A percentile compares a stretch with the other conserved stretches of the same genome.
These are phyloP conservation scores for Corythornis cristatus DNA, from an alignment of 2,113 vertebrate species.

Conservation along the genomic window DNA sequence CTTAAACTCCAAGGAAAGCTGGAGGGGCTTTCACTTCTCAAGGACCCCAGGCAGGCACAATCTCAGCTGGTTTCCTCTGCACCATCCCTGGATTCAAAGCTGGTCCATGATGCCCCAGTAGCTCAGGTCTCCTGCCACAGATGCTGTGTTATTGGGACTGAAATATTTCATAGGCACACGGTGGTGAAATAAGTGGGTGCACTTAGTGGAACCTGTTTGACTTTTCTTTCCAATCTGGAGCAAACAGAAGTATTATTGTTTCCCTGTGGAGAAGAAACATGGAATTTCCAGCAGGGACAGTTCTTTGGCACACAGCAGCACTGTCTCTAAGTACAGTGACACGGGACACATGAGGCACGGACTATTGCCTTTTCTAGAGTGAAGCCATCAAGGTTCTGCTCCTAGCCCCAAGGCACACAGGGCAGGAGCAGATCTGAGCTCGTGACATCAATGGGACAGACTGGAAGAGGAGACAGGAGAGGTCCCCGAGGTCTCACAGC, in stretches of 20 bases:
- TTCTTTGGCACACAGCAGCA: neutral
- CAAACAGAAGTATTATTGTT: neutral
- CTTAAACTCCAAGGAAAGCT: neutral
- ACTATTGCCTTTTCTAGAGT: neutral
- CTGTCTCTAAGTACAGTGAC: neutral
- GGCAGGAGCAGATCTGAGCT: neutral
- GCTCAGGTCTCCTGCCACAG: rapidly evolving
- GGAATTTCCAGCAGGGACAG: neutral
- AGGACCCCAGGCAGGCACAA: neutral
- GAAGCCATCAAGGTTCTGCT: neutral
- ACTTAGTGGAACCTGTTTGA: rapidly evolving
- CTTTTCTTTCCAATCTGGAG: neutral
- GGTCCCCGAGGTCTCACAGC: neutral
- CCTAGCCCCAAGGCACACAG: neutral
- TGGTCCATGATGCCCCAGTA: neutral
- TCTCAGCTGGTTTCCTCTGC: neutral
- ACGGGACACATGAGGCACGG: too few species aligned
- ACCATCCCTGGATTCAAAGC: neutral
- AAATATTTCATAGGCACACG: rapidly evolving
- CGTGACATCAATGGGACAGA: rapidly evolving
- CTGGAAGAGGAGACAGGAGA: neutral
- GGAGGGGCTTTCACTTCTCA: neutral
- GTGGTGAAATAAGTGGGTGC: rapidly evolving
- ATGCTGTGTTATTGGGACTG: neutral
- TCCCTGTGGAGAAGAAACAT: rapidly evolving